A percentile compares a stretch with the other conserved stretches of the same genome.
Conservation (phyloP, 2,113 vertebrate genomes). For the Chlorodrepanis virens region DNA sequence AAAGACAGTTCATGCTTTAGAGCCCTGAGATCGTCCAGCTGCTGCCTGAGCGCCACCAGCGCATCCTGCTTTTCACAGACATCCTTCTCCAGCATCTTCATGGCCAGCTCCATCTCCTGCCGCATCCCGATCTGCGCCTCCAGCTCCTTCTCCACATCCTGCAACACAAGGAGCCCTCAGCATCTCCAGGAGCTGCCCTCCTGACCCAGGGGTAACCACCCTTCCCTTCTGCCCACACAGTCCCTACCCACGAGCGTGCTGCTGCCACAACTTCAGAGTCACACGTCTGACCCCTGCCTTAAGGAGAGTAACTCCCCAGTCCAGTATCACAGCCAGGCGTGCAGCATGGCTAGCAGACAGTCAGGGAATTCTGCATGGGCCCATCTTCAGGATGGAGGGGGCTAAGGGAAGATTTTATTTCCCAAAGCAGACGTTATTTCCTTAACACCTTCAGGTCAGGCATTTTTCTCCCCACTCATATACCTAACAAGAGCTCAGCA, state of each 20-base stretch:
- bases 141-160: slow-evolving; percentile 97
- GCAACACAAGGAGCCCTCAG: background rate
- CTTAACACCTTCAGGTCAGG: background rate
- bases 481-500: rapidly evolving
- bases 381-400: background rate
- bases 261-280: rapidly evolving
- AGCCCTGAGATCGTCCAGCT: slow-evolving; percentile 90
- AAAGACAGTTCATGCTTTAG: slow-evolving; percentile 94
- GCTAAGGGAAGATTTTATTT: background rate
- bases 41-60: slow-evolving; percentile 90
- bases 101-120: slow-evolving; percentile 97
- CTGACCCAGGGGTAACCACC: rapidly evolving
- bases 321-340: background rate
- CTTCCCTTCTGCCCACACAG: background rate
- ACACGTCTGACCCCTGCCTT: background rate
- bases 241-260: rapidly evolving
- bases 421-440: background rate
- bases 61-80: slow-evolving; percentile 97
- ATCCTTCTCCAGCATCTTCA: slow-evolving; percentile 99
- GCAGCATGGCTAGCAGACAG: background rate
- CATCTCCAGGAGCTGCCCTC: background rate
- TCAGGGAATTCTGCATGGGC: background rate
- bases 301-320: rapidly evolving
- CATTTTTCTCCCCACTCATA: background rate
- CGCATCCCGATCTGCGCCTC: slow-evolving; percentile 97